A percentile compares a stretch with the other conserved stretches of the same genome.
phyloP scores from a whole-genome alignment of 2,797 vertebrate species.

The Synaphobranchus kaupii region DNA sequence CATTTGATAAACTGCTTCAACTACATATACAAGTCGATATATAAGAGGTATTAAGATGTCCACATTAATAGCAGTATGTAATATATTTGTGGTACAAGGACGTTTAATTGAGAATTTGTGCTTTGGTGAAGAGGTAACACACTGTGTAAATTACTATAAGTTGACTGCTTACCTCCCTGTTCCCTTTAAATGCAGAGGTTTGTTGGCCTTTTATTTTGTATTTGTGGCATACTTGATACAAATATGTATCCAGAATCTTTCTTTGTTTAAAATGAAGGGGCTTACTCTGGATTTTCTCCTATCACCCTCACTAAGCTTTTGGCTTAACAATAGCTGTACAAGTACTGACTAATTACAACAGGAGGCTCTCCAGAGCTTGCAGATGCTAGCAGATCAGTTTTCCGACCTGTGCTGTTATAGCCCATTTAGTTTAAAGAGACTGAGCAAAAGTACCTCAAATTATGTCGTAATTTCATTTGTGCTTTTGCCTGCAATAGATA shows the following conservation, averaged over 20 bases:
- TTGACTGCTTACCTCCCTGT: neutral
- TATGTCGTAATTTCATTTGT: conserved; percentile 44
- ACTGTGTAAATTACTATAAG: neutral
- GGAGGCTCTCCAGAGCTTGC: conserved; percentile 50
- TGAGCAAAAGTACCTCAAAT: conserved; percentile 54
- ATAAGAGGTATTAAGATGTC: neutral
- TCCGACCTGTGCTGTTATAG: conserved; percentile 51
- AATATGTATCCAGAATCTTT: neutral
- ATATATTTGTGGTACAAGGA: neutral
- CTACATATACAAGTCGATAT: neutral
- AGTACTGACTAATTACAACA: conserved; percentile 57
- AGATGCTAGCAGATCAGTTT: conserved; percentile 55
- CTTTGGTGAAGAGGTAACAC: neutral
- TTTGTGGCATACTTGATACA: neutral
- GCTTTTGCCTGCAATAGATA: conserved; percentile 52
- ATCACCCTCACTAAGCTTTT: conserved; percentile 48
- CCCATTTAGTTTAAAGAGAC: conserved; percentile 43
- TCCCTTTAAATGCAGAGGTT: neutral
- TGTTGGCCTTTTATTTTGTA: conserved; percentile 1
- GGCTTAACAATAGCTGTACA: conserved; percentile 49
- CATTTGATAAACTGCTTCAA: neutral
- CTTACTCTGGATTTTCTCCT: conserved; percentile 40
- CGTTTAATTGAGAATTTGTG: neutral
- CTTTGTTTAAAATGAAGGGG: conserved; percentile 34
- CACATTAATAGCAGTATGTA: neutral